Evolutionary conservation across 1,140 invertebrate genomes (phyloP), one percentile per base, ranked within the genome.

Genomic region (Drosophila teissieri): DNA sequence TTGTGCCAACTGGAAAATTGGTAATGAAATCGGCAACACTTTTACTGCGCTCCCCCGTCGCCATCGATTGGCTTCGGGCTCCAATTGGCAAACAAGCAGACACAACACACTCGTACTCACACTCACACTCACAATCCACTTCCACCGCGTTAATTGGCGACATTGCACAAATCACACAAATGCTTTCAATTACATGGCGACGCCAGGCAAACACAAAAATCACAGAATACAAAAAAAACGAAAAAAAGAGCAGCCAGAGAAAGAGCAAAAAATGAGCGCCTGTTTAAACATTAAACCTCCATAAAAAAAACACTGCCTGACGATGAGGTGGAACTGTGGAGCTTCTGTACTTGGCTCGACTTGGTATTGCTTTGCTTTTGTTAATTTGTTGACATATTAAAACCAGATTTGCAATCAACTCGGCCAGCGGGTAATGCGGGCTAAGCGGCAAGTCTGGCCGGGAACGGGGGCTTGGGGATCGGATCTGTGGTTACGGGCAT

Each of bases 351-450:
- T 74, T 58, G 73, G 39, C 74, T 61, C 67, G 51, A 36, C 52
- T 80, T 39, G 52, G 45, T 56, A 73, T 69, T 61, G 55, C 57
- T 73, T 65, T 55, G 55, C 46, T 79, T 73, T 80, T 84, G 82
- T 80, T 83, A 88, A 83, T 89, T 88, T 88, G 83, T 88, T 88
- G 83, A 89, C 84, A 88, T 88, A 88, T 88, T 89, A 88, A 88
- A 88, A 89, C 83, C 83, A 88, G 83, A 88, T 88, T 88, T 89
- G 84, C 83, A 88, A 88, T 88, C 83, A 88, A 88, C 62, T 88
- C 80, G 81, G 60, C 44, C 44, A 72, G 68, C 73, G 58, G 70
- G 49, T 40, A 40, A 22, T 49, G 73, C 42, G 73, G 46, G 69
- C 14, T 39, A 11, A 40, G 40, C 44, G 46, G 24, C 44, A 36